Evolutionary conservation across 2,797 vertebrate species (phyloP).

Genomic region (Dromococcyx pavoninus): DNA sequence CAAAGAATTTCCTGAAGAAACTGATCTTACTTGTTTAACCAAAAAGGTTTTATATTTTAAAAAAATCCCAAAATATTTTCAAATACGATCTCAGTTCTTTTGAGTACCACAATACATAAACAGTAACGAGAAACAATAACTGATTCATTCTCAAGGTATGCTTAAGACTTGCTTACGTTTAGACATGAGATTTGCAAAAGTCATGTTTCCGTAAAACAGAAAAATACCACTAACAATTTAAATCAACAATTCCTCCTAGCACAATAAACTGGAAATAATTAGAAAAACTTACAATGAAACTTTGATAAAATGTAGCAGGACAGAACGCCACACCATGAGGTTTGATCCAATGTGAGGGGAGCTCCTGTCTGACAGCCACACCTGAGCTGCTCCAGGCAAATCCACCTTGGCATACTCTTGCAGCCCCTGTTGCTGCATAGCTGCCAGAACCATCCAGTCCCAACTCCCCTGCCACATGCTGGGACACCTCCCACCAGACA

Average conservation of each 20-base stretch:
- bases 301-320: no score
- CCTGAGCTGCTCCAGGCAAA: no score
- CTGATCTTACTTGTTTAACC: neutral
- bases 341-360: no score
- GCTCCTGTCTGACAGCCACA: no score
- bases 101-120: neutral
- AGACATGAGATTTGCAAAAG: neutral
- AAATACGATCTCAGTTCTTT: neutral
- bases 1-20: neutral
- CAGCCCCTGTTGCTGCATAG: no score
- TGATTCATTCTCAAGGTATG: neutral
- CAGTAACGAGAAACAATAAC: neutral
- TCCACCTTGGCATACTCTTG: no score
- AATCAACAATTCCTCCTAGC: neutral
- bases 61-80: neutral
- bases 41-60: neutral
- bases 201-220: neutral
- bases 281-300: neutral
- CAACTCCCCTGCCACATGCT: no score
- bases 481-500: no score
- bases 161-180: neutral
- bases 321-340: no score
- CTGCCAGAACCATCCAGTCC: no score
- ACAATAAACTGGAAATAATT: neutral
- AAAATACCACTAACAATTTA: neutral